Conservation (phyloP, 2,113 vertebrate genomes). For the Entelurus aequoreus region DNA sequence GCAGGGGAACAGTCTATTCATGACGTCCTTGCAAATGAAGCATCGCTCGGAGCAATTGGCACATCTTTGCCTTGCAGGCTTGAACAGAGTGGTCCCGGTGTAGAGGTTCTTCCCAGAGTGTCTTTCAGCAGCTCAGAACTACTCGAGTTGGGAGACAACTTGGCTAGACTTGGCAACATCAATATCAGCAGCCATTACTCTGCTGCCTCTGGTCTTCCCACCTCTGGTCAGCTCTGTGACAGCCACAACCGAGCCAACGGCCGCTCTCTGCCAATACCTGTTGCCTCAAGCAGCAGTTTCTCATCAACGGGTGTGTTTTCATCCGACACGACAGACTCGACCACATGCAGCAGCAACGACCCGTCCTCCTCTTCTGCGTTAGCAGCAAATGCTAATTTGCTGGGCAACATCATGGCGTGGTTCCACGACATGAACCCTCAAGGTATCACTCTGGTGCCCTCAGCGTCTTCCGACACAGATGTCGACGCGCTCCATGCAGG, state of each 20-base stretch:
- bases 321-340: constrained; percentile 50
- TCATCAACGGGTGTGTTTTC: constrained; percentile 58
- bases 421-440: constrained; percentile 99
- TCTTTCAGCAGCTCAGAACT: constrained; percentile 92
- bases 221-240: constrained; percentile 54
- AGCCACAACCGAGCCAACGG: constrained; percentile 31
- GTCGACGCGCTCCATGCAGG: constrained; percentile 53
- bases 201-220: constrained; percentile 66
- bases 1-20: constrained; percentile 72
- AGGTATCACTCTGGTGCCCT: constrained; percentile 86
- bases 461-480: constrained; percentile 74
- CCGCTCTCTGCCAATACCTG: constrained; percentile 36
- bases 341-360: constrained; percentile 56
- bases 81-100: constrained; percentile 74
- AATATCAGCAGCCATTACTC: constrained; percentile 73
- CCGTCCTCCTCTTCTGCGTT: constrained; percentile 58
- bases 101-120: constrained; percentile 76
- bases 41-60: constrained; percentile 89
- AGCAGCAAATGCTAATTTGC: constrained; percentile 82
- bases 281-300: constrained; percentile 31
- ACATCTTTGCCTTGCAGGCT: constrained; percentile 90
- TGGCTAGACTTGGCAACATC: constrained; percentile 80
- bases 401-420: constrained; percentile 99
- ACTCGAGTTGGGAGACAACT: constrained; percentile 85
- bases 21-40: constrained; percentile 80